phyloP scores from a whole-genome alignment of 2,113 vertebrate species.

The Sula dactylatra region DNA sequence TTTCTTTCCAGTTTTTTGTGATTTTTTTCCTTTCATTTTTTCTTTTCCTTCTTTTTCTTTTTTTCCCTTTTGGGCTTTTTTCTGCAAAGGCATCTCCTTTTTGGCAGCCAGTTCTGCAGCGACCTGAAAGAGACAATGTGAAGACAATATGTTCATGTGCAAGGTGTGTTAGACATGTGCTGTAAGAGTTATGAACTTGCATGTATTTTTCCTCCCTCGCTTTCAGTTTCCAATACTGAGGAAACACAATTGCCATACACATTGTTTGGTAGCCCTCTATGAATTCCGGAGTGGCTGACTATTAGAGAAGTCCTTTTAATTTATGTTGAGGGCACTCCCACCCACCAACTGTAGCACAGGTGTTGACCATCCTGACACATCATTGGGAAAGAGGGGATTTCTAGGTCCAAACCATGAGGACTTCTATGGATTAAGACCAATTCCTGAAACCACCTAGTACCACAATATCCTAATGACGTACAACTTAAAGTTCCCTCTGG shows the following conservation, averaged over 20 bases:
- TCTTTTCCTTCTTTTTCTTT: slow-evolving; percentile 22
- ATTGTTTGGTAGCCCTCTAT: background rate
- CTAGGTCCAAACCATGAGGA: background rate
- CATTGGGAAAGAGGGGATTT: background rate
- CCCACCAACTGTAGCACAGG: background rate
- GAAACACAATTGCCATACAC: rapidly evolving
- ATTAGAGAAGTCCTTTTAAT: background rate
- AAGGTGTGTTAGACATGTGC: background rate
- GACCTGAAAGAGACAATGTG: slow-evolving; percentile 69
- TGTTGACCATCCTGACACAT: background rate
- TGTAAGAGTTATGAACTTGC: background rate
- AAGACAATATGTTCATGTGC: background rate
- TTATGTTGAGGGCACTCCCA: background rate
- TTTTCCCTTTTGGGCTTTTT: slow-evolving; percentile 36
- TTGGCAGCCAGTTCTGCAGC: slow-evolving; percentile 77
- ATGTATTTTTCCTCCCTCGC: background rate
- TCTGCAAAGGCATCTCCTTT: slow-evolving; percentile 59
- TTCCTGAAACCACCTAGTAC: background rate
- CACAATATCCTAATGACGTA: background rate
- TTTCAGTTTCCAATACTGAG: background rate
- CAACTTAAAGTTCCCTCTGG: background rate
- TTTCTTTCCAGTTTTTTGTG: slow-evolving; percentile 50
- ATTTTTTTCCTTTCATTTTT: background rate
- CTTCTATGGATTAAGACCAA: background rate
- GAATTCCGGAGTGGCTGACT: background rate